phyloP scores from a whole-genome alignment of 2,888 invertebrate genomes.

The Spodoptera exigua region DNA sequence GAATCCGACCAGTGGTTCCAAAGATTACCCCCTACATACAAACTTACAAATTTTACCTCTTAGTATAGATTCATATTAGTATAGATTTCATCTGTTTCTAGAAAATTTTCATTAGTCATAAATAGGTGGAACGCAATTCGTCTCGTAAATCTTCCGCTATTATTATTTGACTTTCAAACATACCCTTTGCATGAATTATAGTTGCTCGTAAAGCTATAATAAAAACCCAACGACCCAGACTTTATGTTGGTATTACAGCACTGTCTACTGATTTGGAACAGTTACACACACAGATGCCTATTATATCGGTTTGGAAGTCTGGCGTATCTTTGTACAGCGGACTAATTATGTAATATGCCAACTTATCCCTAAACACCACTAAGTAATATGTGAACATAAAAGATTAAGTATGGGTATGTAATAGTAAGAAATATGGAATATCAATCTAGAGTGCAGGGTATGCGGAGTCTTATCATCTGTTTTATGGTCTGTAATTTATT shows the following conservation, averaged over 20 bases:
- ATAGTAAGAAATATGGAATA: constrained; percentile 30
- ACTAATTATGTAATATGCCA: constrained; percentile 11
- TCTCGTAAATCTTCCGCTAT: constrained; percentile 31
- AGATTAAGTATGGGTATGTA: constrained; percentile 26
- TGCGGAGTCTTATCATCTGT: constrained; percentile 15
- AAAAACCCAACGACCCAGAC: constrained; percentile 24
- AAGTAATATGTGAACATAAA: constrained; percentile 19
- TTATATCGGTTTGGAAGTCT: constrained; percentile 19
- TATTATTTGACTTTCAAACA: constrained; percentile 16
- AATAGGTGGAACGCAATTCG: constrained; percentile 22
- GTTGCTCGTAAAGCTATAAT: constrained; percentile 42
- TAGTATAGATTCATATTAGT: no score
- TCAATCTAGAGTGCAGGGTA: constrained; percentile 7
- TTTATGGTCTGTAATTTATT: constrained; percentile 31
- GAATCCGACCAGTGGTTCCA: no score
- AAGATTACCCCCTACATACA: no score
- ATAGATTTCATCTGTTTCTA: no score
- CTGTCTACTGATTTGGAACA: constrained; percentile 22
- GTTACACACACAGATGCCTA: not conserved
- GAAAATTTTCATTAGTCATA: no score
- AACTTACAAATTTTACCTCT: no score
- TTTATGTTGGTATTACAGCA: constrained; percentile 31
- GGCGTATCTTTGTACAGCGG: not conserved
- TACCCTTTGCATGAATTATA: constrained; percentile 15
- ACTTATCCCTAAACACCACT: no score